Base-by-base conservation (phyloP, 2,888 invertebrate species). In the Spialia ferax region DNA sequence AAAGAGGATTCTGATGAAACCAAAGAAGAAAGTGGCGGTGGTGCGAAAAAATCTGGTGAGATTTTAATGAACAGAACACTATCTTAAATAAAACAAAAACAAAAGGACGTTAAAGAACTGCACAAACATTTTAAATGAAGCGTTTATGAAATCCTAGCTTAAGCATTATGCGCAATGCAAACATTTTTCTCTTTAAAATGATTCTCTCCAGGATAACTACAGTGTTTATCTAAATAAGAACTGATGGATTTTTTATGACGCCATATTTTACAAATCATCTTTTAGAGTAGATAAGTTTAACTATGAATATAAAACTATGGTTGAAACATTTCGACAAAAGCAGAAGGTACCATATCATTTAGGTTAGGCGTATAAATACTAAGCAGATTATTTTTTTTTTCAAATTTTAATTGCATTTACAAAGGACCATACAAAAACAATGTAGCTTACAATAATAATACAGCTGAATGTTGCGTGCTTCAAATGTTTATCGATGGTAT, bases 31-130 rank as follows among this genome's bases (percentile, higher is more conserved):
- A 63, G 45, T 13, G 67, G 70, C 63, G 69, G 63, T n/a, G 70
- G n/a, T 45, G 45, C 65, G 23, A 78, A 83, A 63, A 71, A 70
- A 70, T 77, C 81, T 74, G 81, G 84, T 86, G 72, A 68, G 67
- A 63, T 59, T 54, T 54, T 45, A 70, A 63, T 42, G 57, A 23
- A 70, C 10, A 6, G 10, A 13, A 38, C 22, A 38, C 8, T 22
- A 42, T 6, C 2, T 18, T 15, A 42, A 8, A 35, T 20, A n/a
- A n/a, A n/a, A 2, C 2, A 22, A 13, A 22, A 2, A 11, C 1
- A 11, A 35, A 42, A 42, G 15, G 42, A 35, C 32, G 10, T 45
- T 18, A 18, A 42, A 42, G 29, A 15, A 15, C n/a, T n/a, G n/a
- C n/a, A n/a, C 3, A 45, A 45, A 45, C 18, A 18, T 2, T 18